phyloP scores from a whole-genome alignment of 2,888 invertebrate species.

The Automeris io region DNA sequence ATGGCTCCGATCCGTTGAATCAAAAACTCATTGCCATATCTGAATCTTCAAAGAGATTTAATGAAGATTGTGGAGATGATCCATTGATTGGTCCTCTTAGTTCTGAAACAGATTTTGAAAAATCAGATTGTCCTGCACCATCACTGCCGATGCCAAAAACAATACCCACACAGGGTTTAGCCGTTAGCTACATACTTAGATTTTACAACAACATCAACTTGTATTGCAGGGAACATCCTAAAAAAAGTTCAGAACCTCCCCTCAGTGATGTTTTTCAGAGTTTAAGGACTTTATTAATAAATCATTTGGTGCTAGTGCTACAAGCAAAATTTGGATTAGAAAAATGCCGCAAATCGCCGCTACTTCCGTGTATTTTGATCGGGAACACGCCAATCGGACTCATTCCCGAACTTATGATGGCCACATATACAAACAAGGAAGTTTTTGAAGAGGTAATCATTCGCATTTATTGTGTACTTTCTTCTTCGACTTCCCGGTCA shows the following conservation, averaged over 20 bases:
- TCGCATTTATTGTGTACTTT: too few species aligned
- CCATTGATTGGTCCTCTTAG: slow-evolving; percentile 44
- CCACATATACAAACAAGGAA: slow-evolving; percentile 78
- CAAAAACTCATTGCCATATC: slow-evolving; percentile 64
- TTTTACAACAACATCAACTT: slow-evolving; percentile 82
- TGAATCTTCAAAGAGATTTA: slow-evolving; percentile 59
- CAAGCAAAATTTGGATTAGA: slow-evolving; percentile 74
- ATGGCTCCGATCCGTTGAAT: slow-evolving; percentile 75
- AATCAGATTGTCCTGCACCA: slow-evolving; percentile 62
- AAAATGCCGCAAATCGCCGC: slow-evolving; percentile 75
- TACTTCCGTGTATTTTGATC: slow-evolving; percentile 82
- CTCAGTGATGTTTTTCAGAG: slow-evolving; percentile 81
- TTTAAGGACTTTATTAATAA: slow-evolving; percentile 72
- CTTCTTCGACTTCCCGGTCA: too few species aligned
- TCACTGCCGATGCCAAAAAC: slow-evolving; percentile 60
- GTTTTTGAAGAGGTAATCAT: slow-evolving; percentile 76
- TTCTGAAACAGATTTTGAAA: slow-evolving; percentile 50
- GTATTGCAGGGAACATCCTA: slow-evolving; percentile 86
- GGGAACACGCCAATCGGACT: slow-evolving; percentile 86
- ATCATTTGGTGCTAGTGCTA: slow-evolving; percentile 77
- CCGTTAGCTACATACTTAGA: slow-evolving; percentile 63
- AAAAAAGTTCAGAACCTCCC: slow-evolving; percentile 85
- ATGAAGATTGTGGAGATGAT: slow-evolving; percentile 65
- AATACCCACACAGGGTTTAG: slow-evolving; percentile 58
- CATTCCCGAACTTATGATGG: slow-evolving; percentile 80